A percentile compares a stretch with the other conserved stretches of the same genome.
Conservation (phyloP, 2,113 vertebrate species). For the Lampris incognitus region DNA sequence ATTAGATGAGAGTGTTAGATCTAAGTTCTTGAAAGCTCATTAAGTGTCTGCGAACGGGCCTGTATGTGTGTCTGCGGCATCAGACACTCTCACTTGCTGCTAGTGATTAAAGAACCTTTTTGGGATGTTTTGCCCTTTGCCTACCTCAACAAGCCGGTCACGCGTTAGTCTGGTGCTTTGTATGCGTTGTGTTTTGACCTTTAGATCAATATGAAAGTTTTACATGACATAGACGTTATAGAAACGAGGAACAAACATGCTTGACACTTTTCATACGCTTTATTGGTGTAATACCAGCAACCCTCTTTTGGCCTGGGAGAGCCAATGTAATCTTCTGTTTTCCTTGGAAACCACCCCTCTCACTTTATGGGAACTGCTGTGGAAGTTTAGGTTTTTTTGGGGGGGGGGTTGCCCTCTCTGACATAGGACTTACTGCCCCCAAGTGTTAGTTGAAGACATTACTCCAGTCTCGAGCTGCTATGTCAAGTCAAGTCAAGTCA, state of each 20-base stretch:
- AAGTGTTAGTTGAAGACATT: constrained; percentile 67
- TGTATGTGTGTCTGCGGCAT: constrained; percentile 7
- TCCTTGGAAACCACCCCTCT: not conserved
- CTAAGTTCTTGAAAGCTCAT: constrained; percentile 70
- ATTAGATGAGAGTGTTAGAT: constrained; percentile 58
- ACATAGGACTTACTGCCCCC: constrained; percentile 70
- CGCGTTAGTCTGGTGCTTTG: not conserved
- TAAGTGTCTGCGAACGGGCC: constrained; percentile 49
- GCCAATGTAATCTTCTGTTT: not conserved
- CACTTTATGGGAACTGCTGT: not conserved
- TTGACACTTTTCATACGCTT: not conserved
- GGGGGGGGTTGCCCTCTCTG: no score
- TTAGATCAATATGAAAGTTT: not conserved
- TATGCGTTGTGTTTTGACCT: not conserved
- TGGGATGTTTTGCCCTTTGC: constrained; percentile 12
- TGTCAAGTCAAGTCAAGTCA: no score
- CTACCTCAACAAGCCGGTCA: not conserved
- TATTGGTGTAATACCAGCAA: not conserved
- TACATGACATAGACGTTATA: not conserved
- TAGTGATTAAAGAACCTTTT: not conserved
- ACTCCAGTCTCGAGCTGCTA: not conserved
- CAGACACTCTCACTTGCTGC: not conserved
- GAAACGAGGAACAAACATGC: not conserved
- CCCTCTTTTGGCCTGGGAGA: no score
- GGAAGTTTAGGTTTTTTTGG: not conserved